A percentile compares a stretch with the other conserved stretches of the same genome.
These are phyloP conservation scores for Phalanger gymnotis DNA, from an alignment of 2,797 vertebrate species.

Conservation along the genomic window DNA sequence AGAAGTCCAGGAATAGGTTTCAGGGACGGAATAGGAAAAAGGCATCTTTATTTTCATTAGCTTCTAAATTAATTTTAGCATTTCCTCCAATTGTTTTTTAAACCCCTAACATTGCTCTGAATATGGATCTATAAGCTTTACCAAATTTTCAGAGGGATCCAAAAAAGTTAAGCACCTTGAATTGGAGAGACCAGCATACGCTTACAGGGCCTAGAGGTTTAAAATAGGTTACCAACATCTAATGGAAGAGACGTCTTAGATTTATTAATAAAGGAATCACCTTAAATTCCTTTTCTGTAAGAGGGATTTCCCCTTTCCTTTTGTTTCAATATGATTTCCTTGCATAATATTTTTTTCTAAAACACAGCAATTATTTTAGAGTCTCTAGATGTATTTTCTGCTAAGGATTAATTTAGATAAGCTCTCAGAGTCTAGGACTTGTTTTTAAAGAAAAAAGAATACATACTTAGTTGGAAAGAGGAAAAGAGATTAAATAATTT, in stretches of 20 bases:
- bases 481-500: neutral
- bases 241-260: neutral
- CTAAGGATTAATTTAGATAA: neutral
- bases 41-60: no score
- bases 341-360: neutral
- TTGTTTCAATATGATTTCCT: neutral
- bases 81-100: no score
- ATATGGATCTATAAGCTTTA: neutral
- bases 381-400: neutral
- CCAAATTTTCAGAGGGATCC: neutral
- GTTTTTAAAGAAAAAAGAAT: neutral
- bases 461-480: neutral
- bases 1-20: no score
- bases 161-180: neutral
- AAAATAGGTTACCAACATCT: neutral
- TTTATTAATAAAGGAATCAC: neutral
- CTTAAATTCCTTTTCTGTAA: neutral
- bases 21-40: no score
- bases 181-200: neutral
- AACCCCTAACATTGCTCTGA: no score
- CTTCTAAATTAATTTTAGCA: no score
- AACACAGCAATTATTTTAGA: neutral
- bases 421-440: neutral
- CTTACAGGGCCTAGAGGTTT: neutral
- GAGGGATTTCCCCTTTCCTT: neutral